phyloP scores from a whole-genome alignment of 2,797 vertebrate species.

The Pseudochromis fuscus region DNA sequence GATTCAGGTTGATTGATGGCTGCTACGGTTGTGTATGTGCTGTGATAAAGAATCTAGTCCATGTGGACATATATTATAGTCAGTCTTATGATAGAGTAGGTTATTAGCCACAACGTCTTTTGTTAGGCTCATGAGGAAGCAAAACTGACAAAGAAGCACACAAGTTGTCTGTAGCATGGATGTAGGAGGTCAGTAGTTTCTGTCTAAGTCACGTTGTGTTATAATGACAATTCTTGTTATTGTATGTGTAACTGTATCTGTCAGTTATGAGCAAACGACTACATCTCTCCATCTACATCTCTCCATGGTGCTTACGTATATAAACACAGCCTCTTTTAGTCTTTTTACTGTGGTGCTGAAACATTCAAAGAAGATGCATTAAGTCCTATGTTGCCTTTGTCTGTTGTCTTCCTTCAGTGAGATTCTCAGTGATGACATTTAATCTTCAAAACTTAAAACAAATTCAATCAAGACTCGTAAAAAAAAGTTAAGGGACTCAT shows the following conservation, averaged over 20 bases:
- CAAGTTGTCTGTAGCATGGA: neutral
- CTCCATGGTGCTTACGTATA: no score
- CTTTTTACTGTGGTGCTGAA: neutral
- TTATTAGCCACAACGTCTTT: constrained; percentile 1
- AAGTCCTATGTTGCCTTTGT: neutral
- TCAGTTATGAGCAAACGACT: neutral
- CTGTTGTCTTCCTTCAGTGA: neutral
- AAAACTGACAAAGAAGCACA: neutral
- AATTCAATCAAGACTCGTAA: neutral
- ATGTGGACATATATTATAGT: neutral
- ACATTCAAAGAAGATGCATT: neutral
- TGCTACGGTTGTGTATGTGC: neutral
- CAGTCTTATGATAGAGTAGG: neutral
- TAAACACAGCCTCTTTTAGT: neutral
- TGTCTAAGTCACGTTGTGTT: no score
- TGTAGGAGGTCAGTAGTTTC: neutral
- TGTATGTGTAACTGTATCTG: neutral
- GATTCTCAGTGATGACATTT: neutral
- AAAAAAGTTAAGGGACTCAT: neutral
- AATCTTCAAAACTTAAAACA: neutral
- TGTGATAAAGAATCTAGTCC: constrained; percentile 12
- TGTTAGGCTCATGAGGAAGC: neutral
- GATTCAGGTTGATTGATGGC: neutral
- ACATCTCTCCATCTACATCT: no score
- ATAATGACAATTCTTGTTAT: no score